Evolutionary conservation across 2,113 vertebrate species (phyloP).

Genomic region (Salminus brasiliensis): DNA sequence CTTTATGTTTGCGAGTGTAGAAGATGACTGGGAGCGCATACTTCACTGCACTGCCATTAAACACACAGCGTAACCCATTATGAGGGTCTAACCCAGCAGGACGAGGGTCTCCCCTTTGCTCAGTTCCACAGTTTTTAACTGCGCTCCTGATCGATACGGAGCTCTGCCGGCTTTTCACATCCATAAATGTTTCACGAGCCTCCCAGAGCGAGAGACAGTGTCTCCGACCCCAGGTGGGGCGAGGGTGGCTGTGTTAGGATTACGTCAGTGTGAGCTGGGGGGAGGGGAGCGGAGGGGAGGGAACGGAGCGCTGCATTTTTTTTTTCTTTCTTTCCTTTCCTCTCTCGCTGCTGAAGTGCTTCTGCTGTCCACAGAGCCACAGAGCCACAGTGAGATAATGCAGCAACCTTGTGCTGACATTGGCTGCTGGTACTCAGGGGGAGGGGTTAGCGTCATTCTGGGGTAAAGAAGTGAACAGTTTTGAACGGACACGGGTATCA

Average conservation of each 20-base stretch:
- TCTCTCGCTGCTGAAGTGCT: neutral
- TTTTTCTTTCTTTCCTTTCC: neutral
- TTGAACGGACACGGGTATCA: too few relatives aligned
- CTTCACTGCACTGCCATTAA: neutral
- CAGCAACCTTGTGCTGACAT: slow-evolving; percentile 49
- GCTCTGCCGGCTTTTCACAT: neutral
- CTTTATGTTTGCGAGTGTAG: too few relatives aligned
- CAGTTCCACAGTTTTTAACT: neutral
- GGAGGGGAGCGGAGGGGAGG: too few relatives aligned
- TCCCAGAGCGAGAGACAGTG: neutral
- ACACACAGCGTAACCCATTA: neutral
- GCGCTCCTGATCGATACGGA: slow-evolving; percentile 29
- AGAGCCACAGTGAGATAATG: neutral
- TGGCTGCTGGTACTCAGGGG: neutral
- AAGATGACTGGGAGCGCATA: too few relatives aligned
- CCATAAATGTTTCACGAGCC: neutral
- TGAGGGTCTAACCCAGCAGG: neutral
- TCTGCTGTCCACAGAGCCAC: neutral
- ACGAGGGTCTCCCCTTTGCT: neutral
- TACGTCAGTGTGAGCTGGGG: slow-evolving; percentile 19
- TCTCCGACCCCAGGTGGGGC: slow-evolving; percentile 12
- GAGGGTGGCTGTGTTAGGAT: slow-evolving; percentile 15
- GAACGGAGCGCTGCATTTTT: slow-evolving; percentile 12
- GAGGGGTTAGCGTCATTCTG: neutral
- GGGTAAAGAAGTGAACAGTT: neutral